Evolutionary conservation across 2,888 invertebrate species (phyloP).

Genomic region (Cephus sareptanus): DNA sequence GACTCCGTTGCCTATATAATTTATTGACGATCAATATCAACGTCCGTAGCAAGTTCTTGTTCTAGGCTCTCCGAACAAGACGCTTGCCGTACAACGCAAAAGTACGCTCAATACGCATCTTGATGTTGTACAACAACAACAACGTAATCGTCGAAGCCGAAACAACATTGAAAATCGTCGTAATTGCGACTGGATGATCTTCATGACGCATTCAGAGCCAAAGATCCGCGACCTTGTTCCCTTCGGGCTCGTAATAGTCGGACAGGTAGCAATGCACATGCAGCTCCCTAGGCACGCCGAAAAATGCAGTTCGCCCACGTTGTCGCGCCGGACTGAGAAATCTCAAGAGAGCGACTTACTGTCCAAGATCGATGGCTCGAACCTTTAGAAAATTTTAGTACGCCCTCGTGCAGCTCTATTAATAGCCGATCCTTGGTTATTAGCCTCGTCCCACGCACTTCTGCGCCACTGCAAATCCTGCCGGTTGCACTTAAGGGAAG

Average conservation of each 20-base stretch:
- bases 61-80: not conserved
- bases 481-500: not conserved
- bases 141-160: not conserved
- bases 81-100: not conserved
- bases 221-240: not conserved
- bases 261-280: conserved; percentile 2
- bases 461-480: conserved; percentile 10
- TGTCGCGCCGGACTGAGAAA: conserved; percentile 15
- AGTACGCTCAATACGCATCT: not conserved
- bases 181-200: not conserved
- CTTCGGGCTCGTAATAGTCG: not conserved
- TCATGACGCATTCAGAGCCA: not conserved
- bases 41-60: not conserved
- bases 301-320: conserved; percentile 19
- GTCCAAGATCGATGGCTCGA: conserved; percentile 28
- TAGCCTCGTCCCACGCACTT: conserved; percentile 30
- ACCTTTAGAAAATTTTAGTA: conserved; percentile 26
- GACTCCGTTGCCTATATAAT: not conserved
- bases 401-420: conserved; percentile 37
- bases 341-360: conserved; percentile 13
- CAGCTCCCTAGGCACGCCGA: conserved; percentile 12
- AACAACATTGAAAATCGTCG: not conserved
- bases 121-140: not conserved
- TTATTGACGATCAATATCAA: not conserved
- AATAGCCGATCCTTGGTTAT: conserved; percentile 34